Evolutionary conservation across 2,888 invertebrate species (phyloP), one percentile per base, ranked within the genome.

Genomic region (Nowickia ferox): DNA sequence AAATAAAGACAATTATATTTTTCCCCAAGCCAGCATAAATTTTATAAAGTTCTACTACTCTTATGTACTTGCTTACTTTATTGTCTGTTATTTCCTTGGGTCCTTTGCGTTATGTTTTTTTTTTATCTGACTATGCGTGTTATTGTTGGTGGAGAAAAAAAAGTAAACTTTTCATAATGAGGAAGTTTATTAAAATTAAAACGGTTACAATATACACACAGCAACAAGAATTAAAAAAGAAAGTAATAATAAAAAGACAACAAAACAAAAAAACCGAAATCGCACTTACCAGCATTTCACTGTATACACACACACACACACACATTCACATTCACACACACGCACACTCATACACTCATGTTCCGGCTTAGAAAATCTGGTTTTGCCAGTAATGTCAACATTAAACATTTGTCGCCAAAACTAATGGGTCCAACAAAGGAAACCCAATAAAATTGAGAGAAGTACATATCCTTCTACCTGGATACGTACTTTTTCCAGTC

Each of bases 121-220:
- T 38, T 38, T 38, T 57, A 22, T 76, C 44, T 66, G 13, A 57
- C 46, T 57, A 38, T 30, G 46, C 40, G 46, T 40, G n/a, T 44
- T 69, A 65, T 72, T 72, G 44, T 66, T 48, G 19, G 9, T 51
- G 30, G 6, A 30, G 30, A 30, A 22, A 46, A 72, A 63, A 13
- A 55, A 44, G 53, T 75, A 69, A 44, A 79, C 55, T 79, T 79
- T 81, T 68, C 17, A 57, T 77, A 85, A 81, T 77, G 81, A 68
- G 72, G 59, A 84, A 81, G 84, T 85, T 81, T 85, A 78, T 81
- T 77, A 85, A 85, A 85, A 81, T 81, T 85, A 81, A 81, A 85
- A 74, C 48, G 72, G 40, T 63, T 84, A 66, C 71, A 76, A 61
- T 55, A 19, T 61, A 55, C 55, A 65, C 48, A 55, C 63, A 65